Conservation (phyloP, 2,888 invertebrate species). For the Cosmia pyralina region DNA sequence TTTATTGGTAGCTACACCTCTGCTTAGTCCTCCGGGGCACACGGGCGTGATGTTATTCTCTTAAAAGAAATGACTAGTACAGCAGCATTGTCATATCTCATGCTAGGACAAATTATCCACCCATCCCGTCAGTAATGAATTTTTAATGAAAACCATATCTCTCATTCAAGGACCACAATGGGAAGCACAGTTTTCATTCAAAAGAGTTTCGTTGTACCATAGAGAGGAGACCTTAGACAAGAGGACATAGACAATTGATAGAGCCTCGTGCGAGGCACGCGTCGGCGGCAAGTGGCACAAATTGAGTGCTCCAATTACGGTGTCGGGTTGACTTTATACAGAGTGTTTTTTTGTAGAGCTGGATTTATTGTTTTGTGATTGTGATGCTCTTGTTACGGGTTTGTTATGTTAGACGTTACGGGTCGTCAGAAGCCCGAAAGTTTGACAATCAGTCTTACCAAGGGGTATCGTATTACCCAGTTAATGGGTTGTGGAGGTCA, state of each 20-base stretch:
- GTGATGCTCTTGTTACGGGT: neutral
- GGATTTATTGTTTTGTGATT: neutral
- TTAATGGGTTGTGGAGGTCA: too few species aligned
- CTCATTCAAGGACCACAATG: slow-evolving; percentile 31
- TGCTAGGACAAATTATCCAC: neutral
- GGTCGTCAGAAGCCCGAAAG: too few species aligned
- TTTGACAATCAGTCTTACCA: too few species aligned
- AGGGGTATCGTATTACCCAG: too few species aligned
- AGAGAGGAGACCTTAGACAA: slow-evolving; percentile 74
- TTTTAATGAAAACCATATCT: slow-evolving; percentile 58
- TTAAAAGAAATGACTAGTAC: neutral
- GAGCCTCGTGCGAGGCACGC: slow-evolving; percentile 77
- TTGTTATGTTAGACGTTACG: too few species aligned
- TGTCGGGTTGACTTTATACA: slow-evolving; percentile 79
- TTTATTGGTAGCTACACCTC: too few species aligned
- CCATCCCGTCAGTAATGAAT: slow-evolving; percentile 40
- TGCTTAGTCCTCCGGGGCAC: too few species aligned
- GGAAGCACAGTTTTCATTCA: slow-evolving; percentile 43
- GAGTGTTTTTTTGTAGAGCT: slow-evolving; percentile 47
- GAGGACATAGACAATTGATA: slow-evolving; percentile 82
- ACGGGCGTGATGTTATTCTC: neutral
- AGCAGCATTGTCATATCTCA: neutral
- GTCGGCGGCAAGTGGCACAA: slow-evolving; percentile 84
- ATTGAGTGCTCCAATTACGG: slow-evolving; percentile 90
- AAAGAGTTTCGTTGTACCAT: slow-evolving; percentile 59